These are phyloP conservation scores for Chalcosyrphus nemorum DNA, from an alignment of 2,888 invertebrate genomes.

Conservation along the genomic window DNA sequence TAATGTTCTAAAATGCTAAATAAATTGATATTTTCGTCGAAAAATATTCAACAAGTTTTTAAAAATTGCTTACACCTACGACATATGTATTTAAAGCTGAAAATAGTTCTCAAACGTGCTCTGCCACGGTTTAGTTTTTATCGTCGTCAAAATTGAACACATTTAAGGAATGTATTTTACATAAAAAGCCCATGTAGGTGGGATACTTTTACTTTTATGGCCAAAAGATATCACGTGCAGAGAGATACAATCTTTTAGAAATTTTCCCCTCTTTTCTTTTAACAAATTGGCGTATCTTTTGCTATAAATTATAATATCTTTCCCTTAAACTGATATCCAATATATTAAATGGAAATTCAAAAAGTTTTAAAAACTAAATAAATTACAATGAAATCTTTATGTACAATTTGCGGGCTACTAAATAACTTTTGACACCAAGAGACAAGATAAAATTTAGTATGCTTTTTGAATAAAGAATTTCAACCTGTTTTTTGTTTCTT, in stretches of 20 bases:
- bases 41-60: neutral
- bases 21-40: neutral
- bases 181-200: neutral
- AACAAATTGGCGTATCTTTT: no score
- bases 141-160: neutral
- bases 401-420: neutral
- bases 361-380: neutral
- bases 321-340: neutral
- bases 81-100: neutral
- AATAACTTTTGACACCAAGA: neutral
- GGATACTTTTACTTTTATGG: neutral
- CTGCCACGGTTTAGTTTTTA: neutral
- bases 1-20: neutral
- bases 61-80: neutral
- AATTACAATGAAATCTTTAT: neutral
- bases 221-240: neutral
- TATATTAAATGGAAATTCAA: neutral
- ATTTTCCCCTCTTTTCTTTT: no score
- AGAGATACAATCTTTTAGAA: no score
- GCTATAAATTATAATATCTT: neutral
- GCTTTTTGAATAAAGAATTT: neutral
- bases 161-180: neutral
- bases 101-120: neutral
- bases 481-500: slow-evolving; percentile 10
- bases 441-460: neutral